Evolutionary conservation across 2,113 vertebrate species (phyloP).

Genomic region (Tinamus guttatus): DNA sequence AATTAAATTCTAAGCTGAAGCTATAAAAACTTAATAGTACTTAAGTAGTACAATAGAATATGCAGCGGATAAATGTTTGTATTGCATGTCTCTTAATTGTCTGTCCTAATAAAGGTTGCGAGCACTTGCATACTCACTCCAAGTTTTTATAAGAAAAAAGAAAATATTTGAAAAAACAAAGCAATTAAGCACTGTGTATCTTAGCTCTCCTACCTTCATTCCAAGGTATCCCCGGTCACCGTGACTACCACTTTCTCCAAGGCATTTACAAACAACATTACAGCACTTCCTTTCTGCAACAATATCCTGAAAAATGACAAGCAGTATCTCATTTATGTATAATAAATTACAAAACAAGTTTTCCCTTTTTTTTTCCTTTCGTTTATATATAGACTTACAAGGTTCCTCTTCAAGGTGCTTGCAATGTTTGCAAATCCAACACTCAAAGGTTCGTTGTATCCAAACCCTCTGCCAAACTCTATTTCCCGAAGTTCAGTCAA

Average conservation of each 20-base stretch:
- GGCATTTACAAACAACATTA: constrained; percentile 81
- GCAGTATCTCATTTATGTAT: neutral
- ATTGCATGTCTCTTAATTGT: neutral
- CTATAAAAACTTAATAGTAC: neutral
- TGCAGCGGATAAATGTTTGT: neutral
- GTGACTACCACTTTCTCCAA: constrained; percentile 79
- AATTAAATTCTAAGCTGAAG: neutral
- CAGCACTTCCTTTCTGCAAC: constrained; percentile 86
- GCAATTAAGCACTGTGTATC: neutral
- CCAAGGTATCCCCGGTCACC: constrained; percentile 78
- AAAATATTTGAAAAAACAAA: neutral
- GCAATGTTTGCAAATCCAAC: constrained; percentile 80
- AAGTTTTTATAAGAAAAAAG: neutral
- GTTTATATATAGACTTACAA: constrained; percentile 79
- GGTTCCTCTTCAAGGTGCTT: constrained; percentile 79
- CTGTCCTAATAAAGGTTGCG: neutral
- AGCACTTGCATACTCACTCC: neutral
- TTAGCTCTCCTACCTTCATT: constrained; percentile 77
- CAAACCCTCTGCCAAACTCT: constrained; percentile 90
- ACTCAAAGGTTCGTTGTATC: constrained; percentile 80
- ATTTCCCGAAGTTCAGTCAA: constrained; percentile 82
- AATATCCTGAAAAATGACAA: constrained; percentile 73
- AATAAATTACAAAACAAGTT: neutral
- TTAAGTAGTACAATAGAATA: neutral
- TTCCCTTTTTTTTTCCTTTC: neutral